Evolutionary conservation across 1,140 invertebrate species (phyloP).

Genomic region (Aphelenchoides avenae): DNA sequence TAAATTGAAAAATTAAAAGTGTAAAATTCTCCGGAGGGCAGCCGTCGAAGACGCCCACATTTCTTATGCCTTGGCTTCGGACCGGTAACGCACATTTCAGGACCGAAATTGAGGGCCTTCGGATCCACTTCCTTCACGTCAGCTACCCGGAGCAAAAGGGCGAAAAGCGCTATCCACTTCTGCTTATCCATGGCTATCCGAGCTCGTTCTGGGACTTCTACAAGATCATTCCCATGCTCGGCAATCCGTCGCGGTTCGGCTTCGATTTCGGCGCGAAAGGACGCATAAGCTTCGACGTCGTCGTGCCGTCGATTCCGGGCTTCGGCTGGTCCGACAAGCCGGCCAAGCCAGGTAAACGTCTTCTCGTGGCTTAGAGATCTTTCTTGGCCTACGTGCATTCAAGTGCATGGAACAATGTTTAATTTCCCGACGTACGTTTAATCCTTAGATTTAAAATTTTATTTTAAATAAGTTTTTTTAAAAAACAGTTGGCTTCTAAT

Average conservation of each 20-base stretch:
- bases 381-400: too few relatives aligned
- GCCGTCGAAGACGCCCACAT: too few relatives aligned
- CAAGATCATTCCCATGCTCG: conserved; percentile 41
- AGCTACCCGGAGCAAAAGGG: conserved; percentile 25
- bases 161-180: conserved; percentile 25
- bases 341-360: conserved; percentile 24
- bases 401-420: too few relatives aligned
- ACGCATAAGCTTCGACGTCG: conserved; percentile 35
- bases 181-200: conserved; percentile 37
- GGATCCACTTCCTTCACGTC: conserved; percentile 33
- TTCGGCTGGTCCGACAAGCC: conserved; percentile 43
- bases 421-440: too few relatives aligned
- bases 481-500: too few relatives aligned
- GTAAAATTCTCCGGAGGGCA: too few relatives aligned
- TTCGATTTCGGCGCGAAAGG: conserved; percentile 38
- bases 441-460: too few relatives aligned
- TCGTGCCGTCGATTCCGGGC: too few relatives aligned
- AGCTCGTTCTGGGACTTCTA: conserved; percentile 45
- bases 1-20: too few relatives aligned
- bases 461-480: too few relatives aligned
- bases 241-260: conserved; percentile 39
- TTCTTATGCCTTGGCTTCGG: too few relatives aligned
- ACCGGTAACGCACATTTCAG: too few relatives aligned
- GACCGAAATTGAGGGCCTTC: conserved; percentile 41
- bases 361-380: not conserved